Evolutionary conservation across 2,888 invertebrate species (phyloP).

Genomic region (Cynaeus angustus): DNA sequence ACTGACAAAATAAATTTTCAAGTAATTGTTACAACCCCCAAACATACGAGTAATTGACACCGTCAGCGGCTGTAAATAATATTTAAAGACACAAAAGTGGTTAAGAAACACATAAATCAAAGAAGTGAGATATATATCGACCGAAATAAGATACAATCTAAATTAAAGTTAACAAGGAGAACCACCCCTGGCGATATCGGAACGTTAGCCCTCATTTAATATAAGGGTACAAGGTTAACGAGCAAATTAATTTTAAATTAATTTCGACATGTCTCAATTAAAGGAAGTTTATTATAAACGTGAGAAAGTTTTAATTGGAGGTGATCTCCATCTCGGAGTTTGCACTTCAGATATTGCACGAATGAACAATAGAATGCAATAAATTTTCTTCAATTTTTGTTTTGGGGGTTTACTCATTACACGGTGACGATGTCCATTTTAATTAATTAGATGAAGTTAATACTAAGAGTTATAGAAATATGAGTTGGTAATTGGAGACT

Average conservation of each 20-base stretch:
- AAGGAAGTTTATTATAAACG: conserved; percentile 56
- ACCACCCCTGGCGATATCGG: conserved; percentile 36
- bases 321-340: conserved; percentile 36
- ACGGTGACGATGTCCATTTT: too few relatives aligned
- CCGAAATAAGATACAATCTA: conserved; percentile 41
- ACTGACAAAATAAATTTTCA: conserved; percentile 21
- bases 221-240: conserved; percentile 44
- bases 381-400: too few relatives aligned
- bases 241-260: conserved; percentile 58
- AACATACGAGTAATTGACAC: too few relatives aligned
- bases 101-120: conserved; percentile 25
- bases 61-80: too few relatives aligned
- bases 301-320: conserved; percentile 59
- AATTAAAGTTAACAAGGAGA: conserved; percentile 34
- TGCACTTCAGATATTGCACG: too few relatives aligned
- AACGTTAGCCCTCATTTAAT: conserved; percentile 34
- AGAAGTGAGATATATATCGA: conserved; percentile 31
- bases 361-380: too few relatives aligned
- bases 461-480: too few relatives aligned
- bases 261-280: conserved; percentile 62
- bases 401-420: too few relatives aligned
- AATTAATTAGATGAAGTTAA: too few relatives aligned
- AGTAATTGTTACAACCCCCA: background rate
- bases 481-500: too few relatives aligned
- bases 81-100: conserved; percentile 6